Base-by-base conservation (phyloP, 2,888 invertebrate species). In the Galerucella pusilla region DNA sequence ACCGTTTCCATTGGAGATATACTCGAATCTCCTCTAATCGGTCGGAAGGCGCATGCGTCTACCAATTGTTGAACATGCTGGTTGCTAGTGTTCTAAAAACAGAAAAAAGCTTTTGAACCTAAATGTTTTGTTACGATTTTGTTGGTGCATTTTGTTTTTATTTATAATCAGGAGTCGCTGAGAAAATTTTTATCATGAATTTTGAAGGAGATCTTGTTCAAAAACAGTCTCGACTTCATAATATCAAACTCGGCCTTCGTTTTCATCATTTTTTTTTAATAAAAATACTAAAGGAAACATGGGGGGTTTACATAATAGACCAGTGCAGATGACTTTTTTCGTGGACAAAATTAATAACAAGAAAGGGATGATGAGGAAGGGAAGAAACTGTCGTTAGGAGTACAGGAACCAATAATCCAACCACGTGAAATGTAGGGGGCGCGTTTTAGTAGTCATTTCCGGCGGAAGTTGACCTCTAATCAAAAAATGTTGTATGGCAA, bases 211-310 rank as follows among this genome's bases (percentile, higher is more conserved):
- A 54, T 72, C 74, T 65, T 42, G 59, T 61, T 66, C 60, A 9
- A 61, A 6, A 52, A 71, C 25, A 68, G 66, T 60, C 79, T 79
- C 79, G 20, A 80, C 79, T 79, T 70, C 59, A 46, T 45, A 71
- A 69, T 20, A 75, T 86, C 85, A 86, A 83, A 86, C 84, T 86
- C 86, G 86, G 86, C 86, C 85, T 82, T 66, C 84, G 74, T 83
- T 76, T 77, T 84, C 85, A 86, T 85, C 85, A 85, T 80, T 74
- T 73, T 57, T 16, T 35, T 64, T 20, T 20, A n/a, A 52, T 35
- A 35, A 28, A 69, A 28, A 28, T 28, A 28, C 28, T 3, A 28
- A 28, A 28, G 28, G 3, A 28, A n/a, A n/a, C n/a, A n/a, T n/a
- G n/a, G n/a, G n/a, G n/a, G n/a, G n/a, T n/a, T n/a, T n/a, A n/a